These are phyloP conservation scores for Danaus plexippus DNA, from an alignment of 1,140 invertebrate genomes.

Conservation along the genomic window DNA sequence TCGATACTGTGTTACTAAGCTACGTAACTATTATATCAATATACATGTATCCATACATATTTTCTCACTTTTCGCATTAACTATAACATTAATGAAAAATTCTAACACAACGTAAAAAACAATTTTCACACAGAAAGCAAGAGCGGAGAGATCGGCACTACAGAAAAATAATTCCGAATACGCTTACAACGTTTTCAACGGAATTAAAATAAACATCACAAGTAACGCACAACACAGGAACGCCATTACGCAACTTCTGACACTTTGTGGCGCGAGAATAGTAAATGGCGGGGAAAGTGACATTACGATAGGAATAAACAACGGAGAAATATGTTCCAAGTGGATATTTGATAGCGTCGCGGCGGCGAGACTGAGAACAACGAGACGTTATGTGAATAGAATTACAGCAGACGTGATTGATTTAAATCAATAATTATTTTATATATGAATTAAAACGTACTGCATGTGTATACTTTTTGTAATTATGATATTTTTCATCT, in stretches of 20 bases:
- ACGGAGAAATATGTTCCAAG: slow-evolving; percentile 39
- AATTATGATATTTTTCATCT: too few relatives aligned
- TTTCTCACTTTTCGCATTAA: too few relatives aligned
- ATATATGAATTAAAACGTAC: too few relatives aligned
- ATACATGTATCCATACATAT: too few relatives aligned
- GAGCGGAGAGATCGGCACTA: slow-evolving; percentile 41
- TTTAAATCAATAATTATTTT: too few relatives aligned
- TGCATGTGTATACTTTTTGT: too few relatives aligned
- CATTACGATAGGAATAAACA: slow-evolving; percentile 30
- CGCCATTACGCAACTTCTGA: slow-evolving; percentile 36
- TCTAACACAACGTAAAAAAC: slow-evolving; percentile 5
- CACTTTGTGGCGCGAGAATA: slow-evolving; percentile 31
- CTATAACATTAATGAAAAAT: not conserved
- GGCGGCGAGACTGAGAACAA: slow-evolving; percentile 44
- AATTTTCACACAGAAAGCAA: slow-evolving; percentile 48
- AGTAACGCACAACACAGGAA: slow-evolving; percentile 32
- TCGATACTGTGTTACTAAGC: not conserved
- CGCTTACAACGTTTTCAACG: slow-evolving; percentile 46
- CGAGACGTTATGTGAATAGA: slow-evolving; percentile 40
- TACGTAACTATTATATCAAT: not conserved
- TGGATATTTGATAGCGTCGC: slow-evolving; percentile 62
- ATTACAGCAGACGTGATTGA: slow-evolving; percentile 2
- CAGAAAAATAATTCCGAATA: slow-evolving; percentile 35
- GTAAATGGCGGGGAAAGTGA: slow-evolving; percentile 24
- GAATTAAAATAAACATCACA: slow-evolving; percentile 33